These are phyloP conservation scores for Sebastes itinus DNA, from an alignment of 2,797 vertebrate species.

Conservation along the genomic window DNA sequence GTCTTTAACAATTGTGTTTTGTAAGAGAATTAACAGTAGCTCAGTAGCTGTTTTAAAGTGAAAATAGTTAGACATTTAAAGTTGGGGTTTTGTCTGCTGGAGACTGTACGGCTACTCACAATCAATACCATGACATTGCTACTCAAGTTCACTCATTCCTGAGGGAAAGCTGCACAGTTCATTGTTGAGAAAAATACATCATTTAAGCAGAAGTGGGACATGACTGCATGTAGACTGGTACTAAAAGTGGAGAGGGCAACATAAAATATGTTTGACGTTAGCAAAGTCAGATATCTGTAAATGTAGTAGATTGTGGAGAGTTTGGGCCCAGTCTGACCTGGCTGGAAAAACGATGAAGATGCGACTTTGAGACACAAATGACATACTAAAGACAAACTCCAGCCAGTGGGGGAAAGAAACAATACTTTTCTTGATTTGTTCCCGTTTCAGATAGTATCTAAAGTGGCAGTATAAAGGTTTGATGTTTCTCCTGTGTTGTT, in stretches of 20 bases:
- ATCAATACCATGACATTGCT: neutral
- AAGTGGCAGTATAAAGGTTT: neutral
- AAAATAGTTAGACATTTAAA: neutral
- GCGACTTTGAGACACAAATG: neutral
- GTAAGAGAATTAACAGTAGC: neutral
- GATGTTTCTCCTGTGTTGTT: conserved; percentile 11
- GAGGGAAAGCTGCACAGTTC: neutral
- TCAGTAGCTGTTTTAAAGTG: neutral
- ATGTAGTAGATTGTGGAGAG: neutral
- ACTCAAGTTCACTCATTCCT: neutral
- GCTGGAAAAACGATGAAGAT: neutral
- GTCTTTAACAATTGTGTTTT: neutral
- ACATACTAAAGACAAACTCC: neutral
- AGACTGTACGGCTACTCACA: neutral
- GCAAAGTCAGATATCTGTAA: neutral
- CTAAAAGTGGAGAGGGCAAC: neutral
- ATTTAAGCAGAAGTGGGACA: neutral
- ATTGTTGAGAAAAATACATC: neutral
- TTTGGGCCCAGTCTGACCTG: neutral
- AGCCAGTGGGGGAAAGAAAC: neutral
- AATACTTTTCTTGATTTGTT: neutral
- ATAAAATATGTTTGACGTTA: neutral
- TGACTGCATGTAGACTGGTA: neutral
- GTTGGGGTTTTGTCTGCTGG: neutral
- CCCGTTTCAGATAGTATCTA: neutral